These are phyloP conservation scores for Bombus consobrinus DNA, from an alignment of 1,140 invertebrate species.

Conservation along the genomic window DNA sequence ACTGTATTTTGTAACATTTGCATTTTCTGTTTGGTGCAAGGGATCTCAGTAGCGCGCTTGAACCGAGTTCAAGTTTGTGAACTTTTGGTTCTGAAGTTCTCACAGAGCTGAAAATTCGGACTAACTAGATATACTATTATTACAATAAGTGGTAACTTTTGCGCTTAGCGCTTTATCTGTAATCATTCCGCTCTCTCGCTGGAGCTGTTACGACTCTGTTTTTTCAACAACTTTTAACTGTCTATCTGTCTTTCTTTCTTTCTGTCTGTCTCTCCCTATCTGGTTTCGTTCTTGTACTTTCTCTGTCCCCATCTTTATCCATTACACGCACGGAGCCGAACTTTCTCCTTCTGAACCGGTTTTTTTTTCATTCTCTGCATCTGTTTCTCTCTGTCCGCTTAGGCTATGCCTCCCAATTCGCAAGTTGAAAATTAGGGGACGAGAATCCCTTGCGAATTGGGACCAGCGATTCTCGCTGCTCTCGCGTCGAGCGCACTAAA, in stretches of 20 bases:
- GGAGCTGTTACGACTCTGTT: conserved; percentile 31
- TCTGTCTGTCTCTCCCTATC: conserved; percentile 18
- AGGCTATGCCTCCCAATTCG: conserved; percentile 24
- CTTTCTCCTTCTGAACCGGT: conserved; percentile 19
- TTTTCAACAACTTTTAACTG: background rate
- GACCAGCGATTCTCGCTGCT: conserved; percentile 8
- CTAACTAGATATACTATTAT: background rate
- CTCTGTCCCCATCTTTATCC: conserved; percentile 17
- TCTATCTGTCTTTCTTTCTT: conserved; percentile 2
- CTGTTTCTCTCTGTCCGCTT: conserved; percentile 45
- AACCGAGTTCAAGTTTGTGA: conserved; percentile 12
- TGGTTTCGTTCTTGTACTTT: conserved; percentile 21
- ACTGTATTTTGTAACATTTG: background rate
- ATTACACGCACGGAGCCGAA: conserved; percentile 16
- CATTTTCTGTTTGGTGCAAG: conserved; percentile 33
- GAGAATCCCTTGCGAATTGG: conserved; percentile 10
- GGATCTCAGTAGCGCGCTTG: conserved; percentile 18
- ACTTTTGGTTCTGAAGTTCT: background rate
- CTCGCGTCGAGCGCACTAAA: conserved; percentile 30
- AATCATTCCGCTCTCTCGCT: conserved; percentile 35
- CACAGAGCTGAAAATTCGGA: background rate
- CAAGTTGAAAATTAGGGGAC: background rate
- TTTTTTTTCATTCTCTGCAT: conserved; percentile 39
- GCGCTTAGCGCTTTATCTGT: conserved; percentile 44
- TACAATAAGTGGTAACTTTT: conserved; percentile 28